A percentile compares a stretch with the other conserved stretches of the same genome.
Conservation (phyloP, 2,888 invertebrate genomes). For the Eledona agricola region DNA sequence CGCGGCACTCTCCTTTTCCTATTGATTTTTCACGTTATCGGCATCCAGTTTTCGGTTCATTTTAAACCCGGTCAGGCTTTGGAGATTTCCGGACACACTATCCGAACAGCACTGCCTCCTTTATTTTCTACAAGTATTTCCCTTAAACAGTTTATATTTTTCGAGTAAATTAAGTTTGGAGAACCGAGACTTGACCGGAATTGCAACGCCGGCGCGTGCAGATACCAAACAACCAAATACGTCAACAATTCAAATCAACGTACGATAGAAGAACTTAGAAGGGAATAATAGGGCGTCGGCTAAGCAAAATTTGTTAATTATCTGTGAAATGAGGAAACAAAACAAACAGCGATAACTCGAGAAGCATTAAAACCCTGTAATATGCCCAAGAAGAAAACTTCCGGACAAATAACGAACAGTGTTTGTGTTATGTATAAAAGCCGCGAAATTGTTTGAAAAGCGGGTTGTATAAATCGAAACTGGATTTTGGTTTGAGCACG, state of each 20-base stretch:
- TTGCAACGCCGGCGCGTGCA: too few relatives aligned
- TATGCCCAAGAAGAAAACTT: slow-evolving; percentile 3
- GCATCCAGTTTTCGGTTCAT: slow-evolving; percentile 13
- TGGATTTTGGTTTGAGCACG: too few relatives aligned
- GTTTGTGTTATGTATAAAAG: too few relatives aligned
- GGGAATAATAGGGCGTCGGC: too few relatives aligned
- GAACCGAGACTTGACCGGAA: too few relatives aligned
- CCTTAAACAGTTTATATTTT: too few relatives aligned
- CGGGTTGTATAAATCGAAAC: too few relatives aligned
- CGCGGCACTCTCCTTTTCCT: slow-evolving; percentile 5
- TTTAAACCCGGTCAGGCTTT: slow-evolving; percentile 14
- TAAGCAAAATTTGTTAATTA: slow-evolving; percentile 15
- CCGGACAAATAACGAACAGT: slow-evolving; percentile 1
- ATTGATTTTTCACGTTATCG: slow-evolving; percentile 21
- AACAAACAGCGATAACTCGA: slow-evolving; percentile 6
- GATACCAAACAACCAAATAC: too few relatives aligned
- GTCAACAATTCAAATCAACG: too few relatives aligned
- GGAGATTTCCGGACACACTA: slow-evolving; percentile 9
- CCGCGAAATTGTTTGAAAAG: too few relatives aligned
- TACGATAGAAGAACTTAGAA: too few relatives aligned
- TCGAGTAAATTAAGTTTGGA: too few relatives aligned
- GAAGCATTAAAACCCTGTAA: slow-evolving; percentile 1
- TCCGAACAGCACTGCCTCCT: background rate
- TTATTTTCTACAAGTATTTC: background rate
- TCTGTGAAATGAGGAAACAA: slow-evolving; percentile 23